Evolutionary conservation across 2,888 invertebrate species (phyloP).

Genomic region (Junonia oenone): DNA sequence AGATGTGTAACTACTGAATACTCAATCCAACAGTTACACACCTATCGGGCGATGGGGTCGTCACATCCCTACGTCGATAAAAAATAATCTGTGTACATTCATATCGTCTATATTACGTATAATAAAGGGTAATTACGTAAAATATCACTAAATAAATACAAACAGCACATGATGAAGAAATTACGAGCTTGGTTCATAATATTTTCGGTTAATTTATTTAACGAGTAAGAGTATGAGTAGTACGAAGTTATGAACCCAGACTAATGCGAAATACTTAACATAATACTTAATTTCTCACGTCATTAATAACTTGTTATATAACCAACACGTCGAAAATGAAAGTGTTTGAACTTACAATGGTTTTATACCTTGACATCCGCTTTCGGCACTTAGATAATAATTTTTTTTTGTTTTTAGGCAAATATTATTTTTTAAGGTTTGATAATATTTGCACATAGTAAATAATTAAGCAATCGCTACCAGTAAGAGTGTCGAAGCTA

Average conservation of each 20-base stretch:
- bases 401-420: neutral
- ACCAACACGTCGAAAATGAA: slow-evolving; percentile 13
- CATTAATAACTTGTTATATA: slow-evolving; percentile 2
- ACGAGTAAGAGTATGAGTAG: neutral
- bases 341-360: slow-evolving; percentile 18
- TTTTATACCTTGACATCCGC: slow-evolving; percentile 8
- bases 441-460: too few species aligned
- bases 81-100: too few species aligned
- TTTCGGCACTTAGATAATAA: slow-evolving; percentile 7
- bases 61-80: too few species aligned
- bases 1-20: too few species aligned
- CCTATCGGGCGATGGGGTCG: too few species aligned
- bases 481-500: too few species aligned
- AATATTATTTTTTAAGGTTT: neutral
- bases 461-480: too few species aligned
- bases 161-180: too few species aligned
- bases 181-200: neutral
- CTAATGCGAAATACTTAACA: neutral
- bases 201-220: neutral
- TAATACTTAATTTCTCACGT: slow-evolving; percentile 1
- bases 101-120: too few species aligned
- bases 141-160: too few species aligned
- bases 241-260: neutral
- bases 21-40: too few species aligned
- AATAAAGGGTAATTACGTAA: too few species aligned